Evolutionary conservation across 2,888 invertebrate genomes (phyloP).

Genomic region (Steinernema carpocapsae): DNA sequence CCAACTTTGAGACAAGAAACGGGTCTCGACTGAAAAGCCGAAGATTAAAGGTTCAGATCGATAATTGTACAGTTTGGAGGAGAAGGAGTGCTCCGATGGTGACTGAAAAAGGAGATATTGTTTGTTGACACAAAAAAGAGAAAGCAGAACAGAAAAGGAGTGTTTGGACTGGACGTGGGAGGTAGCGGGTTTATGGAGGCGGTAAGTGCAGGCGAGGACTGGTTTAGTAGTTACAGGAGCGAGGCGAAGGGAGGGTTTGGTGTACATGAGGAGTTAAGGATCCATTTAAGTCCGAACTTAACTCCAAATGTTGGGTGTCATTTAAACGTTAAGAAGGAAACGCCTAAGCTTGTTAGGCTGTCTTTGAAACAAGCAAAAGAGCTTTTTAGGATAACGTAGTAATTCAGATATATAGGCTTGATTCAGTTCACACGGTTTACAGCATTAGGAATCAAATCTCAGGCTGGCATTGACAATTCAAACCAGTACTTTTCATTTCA

Average conservation of each 20-base stretch:
- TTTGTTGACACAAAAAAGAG: slow-evolving; percentile 22
- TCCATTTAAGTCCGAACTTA: no score
- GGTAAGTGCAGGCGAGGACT: slow-evolving; percentile 26
- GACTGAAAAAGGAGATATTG: slow-evolving; percentile 5
- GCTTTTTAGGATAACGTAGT: no score
- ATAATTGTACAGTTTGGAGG: neutral
- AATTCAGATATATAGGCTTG: no score
- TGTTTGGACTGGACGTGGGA: slow-evolving; percentile 8
- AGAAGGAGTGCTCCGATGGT: neutral
- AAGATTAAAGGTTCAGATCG: neutral
- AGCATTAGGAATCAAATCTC: no score
- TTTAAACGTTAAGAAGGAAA: no score
- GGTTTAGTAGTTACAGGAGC: neutral
- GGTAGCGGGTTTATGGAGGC: neutral
- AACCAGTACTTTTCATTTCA: no score
- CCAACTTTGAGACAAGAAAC: neutral
- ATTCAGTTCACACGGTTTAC: no score
- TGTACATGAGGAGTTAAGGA: no score
- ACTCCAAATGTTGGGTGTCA: no score
- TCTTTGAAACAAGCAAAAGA: no score
- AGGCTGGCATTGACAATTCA: no score
- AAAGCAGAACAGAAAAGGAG: neutral
- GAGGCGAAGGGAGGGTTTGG: neutral
- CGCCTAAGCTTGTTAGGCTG: no score
- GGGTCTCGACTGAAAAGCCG: neutral